Evolutionary conservation across 2,888 invertebrate genomes (phyloP).

Genomic region (Autographa gamma): DNA sequence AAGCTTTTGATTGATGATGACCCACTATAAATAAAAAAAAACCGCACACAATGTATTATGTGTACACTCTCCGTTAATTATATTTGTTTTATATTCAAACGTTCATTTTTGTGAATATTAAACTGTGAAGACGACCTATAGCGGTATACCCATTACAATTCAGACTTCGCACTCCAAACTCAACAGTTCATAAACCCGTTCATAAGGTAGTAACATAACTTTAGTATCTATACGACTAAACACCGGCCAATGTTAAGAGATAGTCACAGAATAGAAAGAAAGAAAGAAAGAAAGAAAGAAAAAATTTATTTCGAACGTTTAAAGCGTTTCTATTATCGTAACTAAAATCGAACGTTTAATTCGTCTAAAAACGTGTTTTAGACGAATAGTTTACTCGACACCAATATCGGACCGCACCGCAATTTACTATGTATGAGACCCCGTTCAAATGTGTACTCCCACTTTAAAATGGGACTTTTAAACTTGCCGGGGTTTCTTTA

Average conservation of each 20-base stretch:
- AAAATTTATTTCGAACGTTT: too few species aligned
- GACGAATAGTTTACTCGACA: constrained; percentile 51
- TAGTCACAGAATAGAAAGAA: constrained; percentile 45
- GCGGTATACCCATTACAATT: neutral
- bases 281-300: too few species aligned
- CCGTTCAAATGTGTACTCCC: constrained; percentile 55
- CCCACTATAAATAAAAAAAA: too few species aligned
- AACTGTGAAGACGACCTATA: neutral
- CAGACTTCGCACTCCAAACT: neutral
- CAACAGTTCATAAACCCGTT: neutral
- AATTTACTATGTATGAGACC: constrained; percentile 66
- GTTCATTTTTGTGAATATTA: too few species aligned
- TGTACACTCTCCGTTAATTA: too few species aligned
- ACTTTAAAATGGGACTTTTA: constrained; percentile 59
- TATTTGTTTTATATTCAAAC: too few species aligned
- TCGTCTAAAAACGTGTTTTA: too few species aligned
- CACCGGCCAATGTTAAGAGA: constrained; percentile 48
- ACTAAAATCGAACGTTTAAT: too few species aligned
- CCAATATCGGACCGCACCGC: constrained; percentile 58
- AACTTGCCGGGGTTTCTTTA: constrained; percentile 51
- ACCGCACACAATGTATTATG: too few species aligned
- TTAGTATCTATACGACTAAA: constrained; percentile 36
- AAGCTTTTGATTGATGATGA: neutral
- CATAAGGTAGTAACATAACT: constrained; percentile 17
- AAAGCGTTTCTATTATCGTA: too few species aligned